These are phyloP conservation scores for Melanotaenia duboulayi DNA, from an alignment of 2,113 vertebrate species.

Conservation along the genomic window DNA sequence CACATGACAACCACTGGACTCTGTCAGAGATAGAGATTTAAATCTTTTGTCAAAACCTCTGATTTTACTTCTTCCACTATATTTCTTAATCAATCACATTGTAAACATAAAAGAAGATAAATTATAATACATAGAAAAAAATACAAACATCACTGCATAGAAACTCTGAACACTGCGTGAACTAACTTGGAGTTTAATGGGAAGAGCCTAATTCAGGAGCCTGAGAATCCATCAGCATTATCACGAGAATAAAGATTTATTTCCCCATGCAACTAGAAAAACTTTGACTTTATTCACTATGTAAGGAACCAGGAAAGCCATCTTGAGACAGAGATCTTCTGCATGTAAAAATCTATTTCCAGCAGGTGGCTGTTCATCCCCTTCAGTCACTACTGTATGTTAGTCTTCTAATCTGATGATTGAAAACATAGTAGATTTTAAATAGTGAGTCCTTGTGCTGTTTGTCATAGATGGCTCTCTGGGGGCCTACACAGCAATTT, in stretches of 20 bases:
- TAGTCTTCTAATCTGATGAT: not conserved
- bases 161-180: not conserved
- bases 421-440: not conserved
- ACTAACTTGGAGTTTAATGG: not conserved
- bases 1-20: no score
- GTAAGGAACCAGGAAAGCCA: not conserved
- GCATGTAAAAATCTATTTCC: not conserved
- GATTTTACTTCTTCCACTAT: no score
- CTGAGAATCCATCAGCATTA: not conserved
- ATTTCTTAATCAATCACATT: no score
- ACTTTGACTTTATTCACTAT: no score
- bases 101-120: no score
- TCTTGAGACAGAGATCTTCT: not conserved
- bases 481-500: not conserved
- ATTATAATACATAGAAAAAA: no score
- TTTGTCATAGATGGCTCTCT: not conserved
- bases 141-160: no score
- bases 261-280: not conserved
- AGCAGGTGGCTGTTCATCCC: not conserved
- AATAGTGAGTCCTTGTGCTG: not conserved
- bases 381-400: not conserved
- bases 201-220: not conserved
- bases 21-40: no score
- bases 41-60: no score
- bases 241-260: not conserved